Evolutionary conservation across 1,140 invertebrate species (phyloP).

Genomic region (Gryllus bimaculatus): DNA sequence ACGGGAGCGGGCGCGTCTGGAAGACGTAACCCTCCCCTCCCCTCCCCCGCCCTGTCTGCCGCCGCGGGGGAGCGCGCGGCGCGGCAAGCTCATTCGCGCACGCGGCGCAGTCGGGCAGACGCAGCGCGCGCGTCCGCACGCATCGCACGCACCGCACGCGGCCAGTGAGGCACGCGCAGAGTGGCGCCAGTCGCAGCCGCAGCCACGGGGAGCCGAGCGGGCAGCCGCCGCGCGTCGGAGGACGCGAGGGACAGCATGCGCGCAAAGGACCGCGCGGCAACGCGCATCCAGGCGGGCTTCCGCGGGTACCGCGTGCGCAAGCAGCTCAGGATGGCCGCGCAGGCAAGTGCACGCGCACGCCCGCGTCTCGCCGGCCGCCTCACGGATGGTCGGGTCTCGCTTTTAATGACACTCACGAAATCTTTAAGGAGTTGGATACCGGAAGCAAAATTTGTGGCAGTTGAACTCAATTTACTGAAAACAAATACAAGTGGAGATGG

Average conservation of each 20-base stretch:
- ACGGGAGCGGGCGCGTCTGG: too few relatives aligned
- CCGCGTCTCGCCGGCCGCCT: too few relatives aligned
- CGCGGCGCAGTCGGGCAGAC: background rate
- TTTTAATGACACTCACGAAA: too few relatives aligned
- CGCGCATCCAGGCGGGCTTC: conserved; percentile 64
- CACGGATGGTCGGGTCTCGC: too few relatives aligned
- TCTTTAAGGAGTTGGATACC: too few relatives aligned
- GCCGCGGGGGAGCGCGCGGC: too few relatives aligned
- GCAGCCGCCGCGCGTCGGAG: background rate
- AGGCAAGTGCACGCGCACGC: background rate
- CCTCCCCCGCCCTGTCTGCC: too few relatives aligned
- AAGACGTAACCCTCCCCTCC: too few relatives aligned
- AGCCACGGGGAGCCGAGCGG: conserved; percentile 7
- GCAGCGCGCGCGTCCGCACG: background rate
- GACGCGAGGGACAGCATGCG: conserved; percentile 26
- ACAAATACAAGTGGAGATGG: too few relatives aligned
- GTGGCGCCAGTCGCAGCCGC: background rate
- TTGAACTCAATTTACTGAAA: too few relatives aligned
- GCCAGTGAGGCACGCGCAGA: background rate
- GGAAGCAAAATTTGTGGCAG: too few relatives aligned
- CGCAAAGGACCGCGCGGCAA: conserved; percentile 45
- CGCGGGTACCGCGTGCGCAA: conserved; percentile 60
- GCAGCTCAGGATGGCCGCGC: conserved; percentile 9
- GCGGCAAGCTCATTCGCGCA: background rate
- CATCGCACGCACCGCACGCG: too few relatives aligned